phyloP scores from a whole-genome alignment of 2,888 invertebrate genomes.

The Tiliacea citrago region DNA sequence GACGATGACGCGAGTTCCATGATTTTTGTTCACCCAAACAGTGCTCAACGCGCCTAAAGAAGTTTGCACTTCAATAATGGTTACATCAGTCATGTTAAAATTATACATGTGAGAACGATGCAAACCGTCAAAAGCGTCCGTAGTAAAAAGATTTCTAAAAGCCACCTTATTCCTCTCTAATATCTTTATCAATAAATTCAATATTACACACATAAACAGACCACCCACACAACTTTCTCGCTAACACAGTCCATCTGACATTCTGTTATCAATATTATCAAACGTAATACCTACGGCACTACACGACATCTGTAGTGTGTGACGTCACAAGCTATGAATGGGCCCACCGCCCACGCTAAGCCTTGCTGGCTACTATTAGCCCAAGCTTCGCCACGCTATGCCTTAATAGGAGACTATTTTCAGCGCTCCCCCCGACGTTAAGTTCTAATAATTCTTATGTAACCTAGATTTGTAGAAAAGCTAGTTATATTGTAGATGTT shows the following conservation, averaged over 20 bases:
- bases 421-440: constrained; percentile 12
- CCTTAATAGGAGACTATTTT: constrained; percentile 22
- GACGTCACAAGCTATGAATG: constrained; percentile 49
- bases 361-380: not conserved
- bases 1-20: no score
- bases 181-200: not conserved
- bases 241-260: constrained; percentile 11
- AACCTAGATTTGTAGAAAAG: constrained; percentile 15
- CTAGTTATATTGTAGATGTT: constrained; percentile 1
- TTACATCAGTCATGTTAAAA: no score
- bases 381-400: constrained; percentile 2
- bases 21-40: no score
- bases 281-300: constrained; percentile 16
- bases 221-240: constrained; percentile 16
- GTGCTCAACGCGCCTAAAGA: no score
- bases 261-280: constrained; percentile 39
- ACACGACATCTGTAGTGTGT: constrained; percentile 31
- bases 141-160: no score
- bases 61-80: no score
- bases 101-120: no score
- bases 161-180: no score
- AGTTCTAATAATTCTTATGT: constrained; percentile 8
- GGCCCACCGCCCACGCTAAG: constrained; percentile 41
- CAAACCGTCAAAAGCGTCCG: no score
- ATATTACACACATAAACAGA: not conserved